Evolutionary conservation across 2,888 invertebrate species (phyloP), one percentile per base, ranked within the genome.

Genomic region (Stenchaetothrips biformis): DNA sequence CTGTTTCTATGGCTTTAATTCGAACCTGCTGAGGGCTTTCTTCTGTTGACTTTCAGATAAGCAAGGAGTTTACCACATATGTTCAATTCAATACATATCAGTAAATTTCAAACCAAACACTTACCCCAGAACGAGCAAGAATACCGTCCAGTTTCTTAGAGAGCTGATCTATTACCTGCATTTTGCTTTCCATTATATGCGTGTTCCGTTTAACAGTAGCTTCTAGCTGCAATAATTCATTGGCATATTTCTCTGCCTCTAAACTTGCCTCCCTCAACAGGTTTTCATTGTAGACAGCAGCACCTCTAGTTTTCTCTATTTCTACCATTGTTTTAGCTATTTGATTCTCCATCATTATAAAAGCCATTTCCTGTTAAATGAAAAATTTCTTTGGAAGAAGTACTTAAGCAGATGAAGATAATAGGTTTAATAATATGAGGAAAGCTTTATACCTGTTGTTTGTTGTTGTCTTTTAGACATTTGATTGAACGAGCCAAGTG

Each of bases 1-100:
- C 89, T 83, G 90, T 90, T 85, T 94, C 93, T 82, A 94, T 83
- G 81, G 90, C 89, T 8, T 88, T 88, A 27, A 94, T 91, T 85
- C 92, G 90, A 59, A 90, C 85, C 85, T 92, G 91, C 84, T 89
- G 88, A 0, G 92, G 91, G 48, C 88, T 88, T 47, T 87, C 82
- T 59, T 87, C 87, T 78, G 86, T 81, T 80, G 89, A 25, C 67
- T 74, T 53, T 7, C 0, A 74, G 11, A 25, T 74, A 18, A 6
- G 18, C 59, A 13, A 59, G 6, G 18, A 9, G 18, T 13, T 59
- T 18, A 18, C 6, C 4, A 59, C 6, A 59, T 13, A 13, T 59
- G 59, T 59, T 59, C 59, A 59, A 59, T 59, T 1, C 16, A 13
- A 37, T 2, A 9, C 7, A 59, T 6, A 6, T 18, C 16, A 59